These are phyloP conservation scores for Hirtodrosophila trivittata DNA, from an alignment of 2,888 invertebrate species.

Conservation along the genomic window DNA sequence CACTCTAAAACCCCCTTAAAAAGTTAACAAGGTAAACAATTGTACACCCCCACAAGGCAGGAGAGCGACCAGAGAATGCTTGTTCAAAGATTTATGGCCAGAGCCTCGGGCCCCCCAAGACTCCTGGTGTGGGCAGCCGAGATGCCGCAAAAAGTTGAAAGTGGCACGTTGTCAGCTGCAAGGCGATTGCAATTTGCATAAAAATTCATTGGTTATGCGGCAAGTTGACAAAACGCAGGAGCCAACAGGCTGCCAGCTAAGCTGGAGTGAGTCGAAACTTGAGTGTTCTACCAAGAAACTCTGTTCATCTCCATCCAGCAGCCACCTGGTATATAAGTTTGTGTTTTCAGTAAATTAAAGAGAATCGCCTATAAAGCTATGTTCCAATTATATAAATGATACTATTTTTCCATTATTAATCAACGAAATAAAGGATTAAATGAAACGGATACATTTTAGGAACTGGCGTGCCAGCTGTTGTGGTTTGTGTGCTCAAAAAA, in stretches of 20 bases:
- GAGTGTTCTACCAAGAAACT: conserved; percentile 7
- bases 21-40: conserved; percentile 72
- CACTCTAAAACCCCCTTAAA: conserved; percentile 6
- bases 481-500: conserved; percentile 21
- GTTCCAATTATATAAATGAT: too few species aligned
- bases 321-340: too few species aligned
- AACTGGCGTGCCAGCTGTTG: conserved; percentile 32
- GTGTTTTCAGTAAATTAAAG: too few species aligned
- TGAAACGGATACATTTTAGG: not conserved
- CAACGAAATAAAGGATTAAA: conserved; percentile 6
- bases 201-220: conserved; percentile 80
- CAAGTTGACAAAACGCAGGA: conserved; percentile 61
- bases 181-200: conserved; percentile 81
- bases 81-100: conserved; percentile 72
- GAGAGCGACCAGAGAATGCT: conserved; percentile 37
- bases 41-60: conserved; percentile 6
- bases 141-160: conserved; percentile 61
- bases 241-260: conserved; percentile 26
- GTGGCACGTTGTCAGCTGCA: conserved; percentile 71
- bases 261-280: conserved; percentile 31
- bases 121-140: conserved; percentile 22
- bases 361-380: too few species aligned
- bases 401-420: too few species aligned
- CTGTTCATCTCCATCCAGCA: too few species aligned
- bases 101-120: conserved; percentile 37